A percentile compares a stretch with the other conserved stretches of the same genome.
These are phyloP conservation scores for Orthosia incerta DNA, from an alignment of 2,888 invertebrate species.

Conservation along the genomic window DNA sequence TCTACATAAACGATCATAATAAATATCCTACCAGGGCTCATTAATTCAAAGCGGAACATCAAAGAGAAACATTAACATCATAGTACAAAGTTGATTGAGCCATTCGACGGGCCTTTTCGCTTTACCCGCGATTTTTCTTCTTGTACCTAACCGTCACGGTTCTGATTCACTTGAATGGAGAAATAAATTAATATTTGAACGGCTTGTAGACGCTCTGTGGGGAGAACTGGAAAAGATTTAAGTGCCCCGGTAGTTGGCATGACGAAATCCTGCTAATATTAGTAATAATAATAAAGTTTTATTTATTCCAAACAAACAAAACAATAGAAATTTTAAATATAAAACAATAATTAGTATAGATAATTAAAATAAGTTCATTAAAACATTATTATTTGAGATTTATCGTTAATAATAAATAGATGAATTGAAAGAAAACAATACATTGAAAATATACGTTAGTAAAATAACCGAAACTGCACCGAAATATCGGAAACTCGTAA, in stretches of 20 bases:
- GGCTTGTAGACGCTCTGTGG: conserved; percentile 1
- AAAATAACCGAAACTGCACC: too few species aligned
- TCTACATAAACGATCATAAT: conserved; percentile 36
- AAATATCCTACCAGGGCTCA: conserved; percentile 37
- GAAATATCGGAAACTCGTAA: too few species aligned
- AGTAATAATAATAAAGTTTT: too few species aligned
- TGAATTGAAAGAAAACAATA: too few species aligned
- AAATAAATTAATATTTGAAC: conserved; percentile 45
- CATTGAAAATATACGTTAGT: too few species aligned
- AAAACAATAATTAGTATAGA: too few species aligned
- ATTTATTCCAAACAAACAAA: too few species aligned
- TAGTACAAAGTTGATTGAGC: conserved; percentile 57
- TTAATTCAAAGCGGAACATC: conserved; percentile 57
- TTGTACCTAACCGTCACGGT: conserved; percentile 14
- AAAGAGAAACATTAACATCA: conserved; percentile 55
- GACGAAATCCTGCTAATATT: too few species aligned
- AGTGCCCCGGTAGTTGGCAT: background rate
- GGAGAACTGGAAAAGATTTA: background rate
- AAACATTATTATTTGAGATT: too few species aligned
- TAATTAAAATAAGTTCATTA: too few species aligned
- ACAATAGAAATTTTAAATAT: too few species aligned
- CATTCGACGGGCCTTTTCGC: conserved; percentile 39
- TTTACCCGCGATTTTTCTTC: conserved; percentile 44
- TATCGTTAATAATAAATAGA: too few species aligned
- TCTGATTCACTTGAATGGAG: conserved; percentile 28